phyloP scores from a whole-genome alignment of 2,888 invertebrate species.

The Resseliella maxima region DNA sequence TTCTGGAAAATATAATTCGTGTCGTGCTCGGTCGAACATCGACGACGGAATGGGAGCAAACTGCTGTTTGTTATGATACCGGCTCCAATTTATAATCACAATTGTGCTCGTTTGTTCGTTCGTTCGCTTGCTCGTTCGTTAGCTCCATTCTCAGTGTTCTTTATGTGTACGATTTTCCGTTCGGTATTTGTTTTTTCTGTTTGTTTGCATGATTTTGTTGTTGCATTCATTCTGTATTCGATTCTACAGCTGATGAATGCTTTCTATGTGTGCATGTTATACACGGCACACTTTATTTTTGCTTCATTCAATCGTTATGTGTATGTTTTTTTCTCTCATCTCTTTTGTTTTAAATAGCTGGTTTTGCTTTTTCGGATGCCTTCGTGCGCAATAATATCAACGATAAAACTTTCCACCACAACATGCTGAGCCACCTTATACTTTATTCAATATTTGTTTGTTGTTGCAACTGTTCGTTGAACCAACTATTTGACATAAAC shows the following conservation, averaged over 20 bases:
- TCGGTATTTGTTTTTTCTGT: not conserved
- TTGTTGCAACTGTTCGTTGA: conserved; percentile 37
- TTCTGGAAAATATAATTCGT: not conserved
- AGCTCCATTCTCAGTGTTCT: no score
- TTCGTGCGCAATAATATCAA: conserved; percentile 38
- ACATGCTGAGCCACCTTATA: not conserved
- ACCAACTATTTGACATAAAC: not conserved
- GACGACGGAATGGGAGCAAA: conserved; percentile 33
- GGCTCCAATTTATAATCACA: not conserved
- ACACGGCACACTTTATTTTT: not conserved
- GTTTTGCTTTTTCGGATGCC: not conserved
- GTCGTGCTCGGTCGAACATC: conserved; percentile 31
- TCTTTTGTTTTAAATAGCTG: not conserved
- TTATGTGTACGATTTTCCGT: not conserved
- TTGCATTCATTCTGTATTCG: not conserved
- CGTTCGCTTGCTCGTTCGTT: not conserved
- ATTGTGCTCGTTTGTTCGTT: not conserved
- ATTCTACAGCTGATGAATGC: conserved; percentile 2
- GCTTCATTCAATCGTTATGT: not conserved
- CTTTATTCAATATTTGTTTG: conserved; percentile 40
- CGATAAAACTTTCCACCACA: conserved; percentile 38
- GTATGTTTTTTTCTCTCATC: not conserved
- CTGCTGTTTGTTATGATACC: conserved; percentile 39
- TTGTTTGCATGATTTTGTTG: not conserved
- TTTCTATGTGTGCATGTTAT: not conserved